Evolutionary conservation across 2,113 vertebrate genomes (phyloP), one percentile per base, ranked within the genome.

Genomic region (Monopterus albus): DNA sequence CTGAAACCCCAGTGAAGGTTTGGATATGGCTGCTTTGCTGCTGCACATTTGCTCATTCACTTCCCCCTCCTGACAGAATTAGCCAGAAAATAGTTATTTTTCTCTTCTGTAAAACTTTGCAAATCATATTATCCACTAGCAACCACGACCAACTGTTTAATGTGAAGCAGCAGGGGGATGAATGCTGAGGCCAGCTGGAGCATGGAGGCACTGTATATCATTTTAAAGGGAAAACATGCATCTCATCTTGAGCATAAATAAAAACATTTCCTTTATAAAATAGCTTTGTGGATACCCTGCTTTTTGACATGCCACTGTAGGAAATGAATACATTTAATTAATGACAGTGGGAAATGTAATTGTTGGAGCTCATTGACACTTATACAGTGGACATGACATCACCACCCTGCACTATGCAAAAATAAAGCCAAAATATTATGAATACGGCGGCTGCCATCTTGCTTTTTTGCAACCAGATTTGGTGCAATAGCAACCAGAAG

Each of bases 111-210:
- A 42, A 81, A 86, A 89, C 63, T 80, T 82, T 56, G 39, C 59
- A 83, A 86, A 75, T 72, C 83, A 56, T 61, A 69, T 79, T 71
- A 73, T 87, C 35, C 45, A 5, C 65, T 88, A 85, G 87, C 72
- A 78, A 62, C 78, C 60, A 67, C 59, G 28, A 60, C 47, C 76
- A 88, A 71, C 84, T 81, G 74, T 72, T 66, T 7, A 56, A 57
- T 72, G 58, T 69, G 36, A 56, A 55, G 51, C 36, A 47, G 36
- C 0, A 13, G n/a, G 60, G 20, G 42, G 33, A 58, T 20, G 29
- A 63, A 47, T 14, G 40, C 29, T 50, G 56, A 25, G 13, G 63
- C 28, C 29, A 64, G 20, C 25, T 47, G 31, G 20, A 65, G 18
- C 21, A 29, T 45, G 51, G 18, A 46, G 21, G 58, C 47, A 67